Conservation (phyloP, 2,113 vertebrate genomes). For the Carassius gibelio region DNA sequence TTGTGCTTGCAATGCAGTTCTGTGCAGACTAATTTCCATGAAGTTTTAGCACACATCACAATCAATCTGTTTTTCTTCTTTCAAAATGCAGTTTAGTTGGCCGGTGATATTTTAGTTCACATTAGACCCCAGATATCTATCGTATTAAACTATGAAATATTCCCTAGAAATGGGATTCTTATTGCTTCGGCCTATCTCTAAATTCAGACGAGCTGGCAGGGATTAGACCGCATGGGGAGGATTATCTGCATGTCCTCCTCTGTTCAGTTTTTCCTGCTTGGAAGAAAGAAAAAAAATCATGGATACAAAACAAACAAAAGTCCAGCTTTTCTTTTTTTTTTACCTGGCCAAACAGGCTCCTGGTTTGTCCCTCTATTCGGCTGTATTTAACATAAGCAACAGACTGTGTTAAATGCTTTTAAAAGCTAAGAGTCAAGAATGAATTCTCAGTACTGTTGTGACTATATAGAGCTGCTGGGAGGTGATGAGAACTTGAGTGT, state of each 20-base stretch:
- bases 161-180: constrained; percentile 40
- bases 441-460: constrained; percentile 13
- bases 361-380: not conserved
- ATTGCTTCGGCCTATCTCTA: constrained; percentile 50
- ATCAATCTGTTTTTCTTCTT: constrained; percentile 48
- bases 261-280: constrained; percentile 48
- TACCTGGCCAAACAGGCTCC: constrained; percentile 14
- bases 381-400: constrained; percentile 13
- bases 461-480: constrained; percentile 40
- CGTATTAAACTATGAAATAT: constrained; percentile 51
- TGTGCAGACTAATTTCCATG: constrained; percentile 46
- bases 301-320: constrained; percentile 21
- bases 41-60: constrained; percentile 46
- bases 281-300: not conserved
- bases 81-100: constrained; percentile 48
- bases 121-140: constrained; percentile 52
- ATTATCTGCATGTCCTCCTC: constrained; percentile 52
- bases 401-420: constrained; percentile 37
- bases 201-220: constrained; percentile 47
- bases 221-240: constrained; percentile 50
- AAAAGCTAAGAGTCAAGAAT: constrained; percentile 32
- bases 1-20: constrained; percentile 52
- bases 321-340: constrained; percentile 43
- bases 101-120: constrained; percentile 47
- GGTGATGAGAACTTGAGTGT: constrained; percentile 37